Percentiles rank a stretch among this genome's conserved stretches.
Conservation (phyloP, 2,888 invertebrate genomes). For the Nomada hirtipes region DNA sequence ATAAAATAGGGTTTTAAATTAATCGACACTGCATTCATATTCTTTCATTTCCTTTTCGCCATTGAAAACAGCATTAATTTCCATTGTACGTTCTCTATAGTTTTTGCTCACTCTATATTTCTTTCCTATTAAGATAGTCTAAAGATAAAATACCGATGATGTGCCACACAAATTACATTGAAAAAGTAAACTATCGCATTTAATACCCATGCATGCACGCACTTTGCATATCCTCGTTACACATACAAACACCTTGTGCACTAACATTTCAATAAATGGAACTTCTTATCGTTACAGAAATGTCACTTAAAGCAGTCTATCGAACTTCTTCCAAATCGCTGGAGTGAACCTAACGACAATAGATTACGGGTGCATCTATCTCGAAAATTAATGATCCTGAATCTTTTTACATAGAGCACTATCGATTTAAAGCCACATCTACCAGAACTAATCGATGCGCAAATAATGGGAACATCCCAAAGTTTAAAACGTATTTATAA, state of each 20-base stretch:
- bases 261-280: slow-evolving; percentile 3
- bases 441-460: neutral
- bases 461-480: neutral
- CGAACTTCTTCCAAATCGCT: slow-evolving; percentile 24
- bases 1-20: neutral
- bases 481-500: neutral
- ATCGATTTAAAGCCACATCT: neutral
- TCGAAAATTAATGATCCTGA: slow-evolving; percentile 19
- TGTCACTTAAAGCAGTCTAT: slow-evolving; percentile 14
- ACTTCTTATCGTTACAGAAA: slow-evolving; percentile 3
- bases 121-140: neutral
- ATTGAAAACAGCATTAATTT: neutral
- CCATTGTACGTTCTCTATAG: neutral
- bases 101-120: neutral
- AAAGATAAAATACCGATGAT: slow-evolving; percentile 3
- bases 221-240: neutral
- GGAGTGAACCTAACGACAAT: slow-evolving; percentile 19
- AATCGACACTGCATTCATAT: neutral
- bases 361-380: slow-evolving; percentile 13
- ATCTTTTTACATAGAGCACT: neutral
- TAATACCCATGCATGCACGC: neutral
- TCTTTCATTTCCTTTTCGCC: neutral
- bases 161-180: too few relatives aligned
- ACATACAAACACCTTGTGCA: neutral
- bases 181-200: too few relatives aligned